Conservation (phyloP, 2,888 invertebrate species). For the Catocala nupta region DNA sequence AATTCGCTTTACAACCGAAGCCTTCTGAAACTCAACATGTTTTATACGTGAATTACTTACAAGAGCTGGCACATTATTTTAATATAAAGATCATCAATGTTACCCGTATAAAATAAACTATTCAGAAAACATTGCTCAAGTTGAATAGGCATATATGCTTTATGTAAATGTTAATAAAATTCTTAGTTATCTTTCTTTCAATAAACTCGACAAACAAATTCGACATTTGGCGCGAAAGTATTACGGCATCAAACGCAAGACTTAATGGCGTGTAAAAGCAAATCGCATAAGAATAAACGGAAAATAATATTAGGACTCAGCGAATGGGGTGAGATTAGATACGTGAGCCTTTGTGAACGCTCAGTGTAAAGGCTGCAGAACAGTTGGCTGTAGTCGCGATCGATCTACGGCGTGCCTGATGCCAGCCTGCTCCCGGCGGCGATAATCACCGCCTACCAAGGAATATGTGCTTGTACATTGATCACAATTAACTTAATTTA, state of each 20-base stretch:
- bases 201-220: constrained; percentile 5
- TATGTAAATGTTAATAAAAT: neutral
- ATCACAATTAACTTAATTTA: too few relatives aligned
- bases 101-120: too few relatives aligned
- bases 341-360: constrained; percentile 48
- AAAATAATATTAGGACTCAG: constrained; percentile 41
- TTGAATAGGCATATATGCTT: too few relatives aligned
- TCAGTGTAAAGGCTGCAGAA: constrained; percentile 29
- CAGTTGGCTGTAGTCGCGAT: constrained; percentile 29
- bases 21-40: neutral
- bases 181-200: neutral
- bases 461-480: constrained; percentile 5
- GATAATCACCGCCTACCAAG: constrained; percentile 13
- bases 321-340: constrained; percentile 49
- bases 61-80: too few relatives aligned
- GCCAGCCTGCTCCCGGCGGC: neutral
- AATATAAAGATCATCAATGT: too few relatives aligned
- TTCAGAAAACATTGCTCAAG: too few relatives aligned
- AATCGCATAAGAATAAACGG: constrained; percentile 38
- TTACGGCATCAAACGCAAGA: constrained; percentile 23
- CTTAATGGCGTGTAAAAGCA: constrained; percentile 35
- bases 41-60: neutral
- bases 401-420: constrained; percentile 25
- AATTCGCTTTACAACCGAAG: neutral
- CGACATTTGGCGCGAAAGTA: constrained; percentile 17